Conservation (phyloP, 2,113 vertebrate species). For the Isurus oxyrinchus region DNA sequence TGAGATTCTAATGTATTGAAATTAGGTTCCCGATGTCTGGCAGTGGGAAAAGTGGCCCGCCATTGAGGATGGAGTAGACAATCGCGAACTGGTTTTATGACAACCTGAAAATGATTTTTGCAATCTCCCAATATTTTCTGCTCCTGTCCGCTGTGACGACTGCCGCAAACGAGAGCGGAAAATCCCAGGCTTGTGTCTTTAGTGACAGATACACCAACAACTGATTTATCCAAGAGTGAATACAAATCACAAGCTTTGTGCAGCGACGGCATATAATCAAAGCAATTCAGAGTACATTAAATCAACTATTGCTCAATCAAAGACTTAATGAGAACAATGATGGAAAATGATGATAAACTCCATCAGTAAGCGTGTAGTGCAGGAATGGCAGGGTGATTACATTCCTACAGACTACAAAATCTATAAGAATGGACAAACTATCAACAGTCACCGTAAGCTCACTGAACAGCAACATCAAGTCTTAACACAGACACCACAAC, state of each 20-base stretch:
- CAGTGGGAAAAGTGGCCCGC: no score
- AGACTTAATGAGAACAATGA: background rate
- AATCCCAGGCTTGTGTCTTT: background rate
- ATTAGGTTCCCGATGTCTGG: no score
- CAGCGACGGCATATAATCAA: background rate
- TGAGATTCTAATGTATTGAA: no score
- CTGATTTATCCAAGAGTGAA: background rate
- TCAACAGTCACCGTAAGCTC: background rate
- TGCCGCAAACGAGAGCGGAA: no score
- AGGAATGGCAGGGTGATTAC: background rate
- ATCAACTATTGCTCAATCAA: background rate
- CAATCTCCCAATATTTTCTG: no score
- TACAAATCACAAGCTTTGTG: background rate
- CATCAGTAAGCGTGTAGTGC: background rate
- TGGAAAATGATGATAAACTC: background rate
- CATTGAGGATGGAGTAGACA: no score
- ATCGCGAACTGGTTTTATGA: no score
- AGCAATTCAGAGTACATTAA: background rate
- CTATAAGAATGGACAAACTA: background rate
- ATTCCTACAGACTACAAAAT: background rate
- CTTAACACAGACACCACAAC: background rate
- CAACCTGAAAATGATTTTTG: no score
- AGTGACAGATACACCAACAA: background rate
- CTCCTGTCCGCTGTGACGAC: no score
- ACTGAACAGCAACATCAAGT: background rate